Evolutionary conservation across 2,797 vertebrate genomes (phyloP).

Genomic region (Peromyscus eremicus): DNA sequence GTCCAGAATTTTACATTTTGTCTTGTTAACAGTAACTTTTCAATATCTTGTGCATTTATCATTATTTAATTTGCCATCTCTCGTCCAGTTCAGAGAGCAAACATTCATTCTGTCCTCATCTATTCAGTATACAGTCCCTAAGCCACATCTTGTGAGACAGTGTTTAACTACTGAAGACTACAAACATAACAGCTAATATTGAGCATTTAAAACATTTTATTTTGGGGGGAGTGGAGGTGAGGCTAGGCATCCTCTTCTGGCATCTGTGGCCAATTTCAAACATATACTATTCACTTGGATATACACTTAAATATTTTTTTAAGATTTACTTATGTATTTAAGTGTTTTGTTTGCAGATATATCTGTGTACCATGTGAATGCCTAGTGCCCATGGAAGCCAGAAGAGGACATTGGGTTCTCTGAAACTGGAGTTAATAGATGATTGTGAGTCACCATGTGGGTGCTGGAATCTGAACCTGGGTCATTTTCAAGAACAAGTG

Average conservation of each 20-base stretch:
- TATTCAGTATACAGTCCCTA: neutral
- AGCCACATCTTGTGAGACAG: neutral
- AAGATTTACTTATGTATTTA: neutral
- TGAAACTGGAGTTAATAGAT: neutral
- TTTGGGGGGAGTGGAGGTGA: neutral
- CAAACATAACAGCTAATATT: neutral
- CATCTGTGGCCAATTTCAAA: neutral
- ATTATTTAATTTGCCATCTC: neutral
- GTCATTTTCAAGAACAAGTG: neutral
- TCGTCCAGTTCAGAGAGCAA: neutral
- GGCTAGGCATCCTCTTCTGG: neutral
- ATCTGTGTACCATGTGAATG: neutral
- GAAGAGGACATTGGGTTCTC: neutral
- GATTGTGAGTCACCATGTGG: neutral
- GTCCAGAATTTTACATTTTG: neutral
- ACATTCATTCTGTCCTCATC: no score
- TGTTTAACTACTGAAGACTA: neutral
- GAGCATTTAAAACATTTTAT: neutral
- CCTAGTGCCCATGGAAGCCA: neutral
- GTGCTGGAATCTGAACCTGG: neutral
- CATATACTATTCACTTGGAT: neutral
- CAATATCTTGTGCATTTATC: neutral
- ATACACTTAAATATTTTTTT: neutral
- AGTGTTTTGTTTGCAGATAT: neutral
- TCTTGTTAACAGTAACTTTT: neutral